These are phyloP conservation scores for Metellina segmentata DNA, from an alignment of 2,888 invertebrate species.

Conservation along the genomic window DNA sequence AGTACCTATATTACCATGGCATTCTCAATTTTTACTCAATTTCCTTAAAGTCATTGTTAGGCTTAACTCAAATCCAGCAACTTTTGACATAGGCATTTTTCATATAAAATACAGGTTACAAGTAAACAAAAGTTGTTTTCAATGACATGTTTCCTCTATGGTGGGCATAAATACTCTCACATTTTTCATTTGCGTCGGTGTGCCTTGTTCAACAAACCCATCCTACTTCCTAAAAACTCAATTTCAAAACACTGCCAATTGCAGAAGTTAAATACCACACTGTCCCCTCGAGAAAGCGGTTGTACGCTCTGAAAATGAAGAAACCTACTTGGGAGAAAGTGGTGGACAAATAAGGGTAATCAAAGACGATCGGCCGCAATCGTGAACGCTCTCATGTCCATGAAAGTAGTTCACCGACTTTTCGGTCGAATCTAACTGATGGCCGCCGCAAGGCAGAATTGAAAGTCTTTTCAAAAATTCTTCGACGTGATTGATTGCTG, in stretches of 20 bases:
- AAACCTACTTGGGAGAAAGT: conserved; percentile 41
- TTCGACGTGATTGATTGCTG: background rate
- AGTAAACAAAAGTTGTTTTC: background rate
- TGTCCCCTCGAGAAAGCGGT: background rate
- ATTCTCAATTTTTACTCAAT: no score
- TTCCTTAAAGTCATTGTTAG: no score
- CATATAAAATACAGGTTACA: no score
- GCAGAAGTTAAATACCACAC: conserved; percentile 17
- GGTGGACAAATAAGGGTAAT: conserved; percentile 70
- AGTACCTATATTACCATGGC: no score
- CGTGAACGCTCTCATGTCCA: background rate
- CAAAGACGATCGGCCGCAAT: conserved; percentile 48
- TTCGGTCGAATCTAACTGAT: conserved; percentile 15
- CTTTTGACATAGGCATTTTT: no score
- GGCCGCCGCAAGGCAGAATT: background rate
- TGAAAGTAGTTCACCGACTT: conserved; percentile 60
- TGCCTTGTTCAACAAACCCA: background rate
- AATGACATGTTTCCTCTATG: background rate
- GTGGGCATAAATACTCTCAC: background rate
- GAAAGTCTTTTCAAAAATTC: conserved; percentile 1
- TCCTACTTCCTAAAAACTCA: background rate
- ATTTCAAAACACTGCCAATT: conserved; percentile 9
- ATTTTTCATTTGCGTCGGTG: background rate
- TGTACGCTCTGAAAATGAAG: background rate
- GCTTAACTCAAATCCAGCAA: no score